phyloP scores from a whole-genome alignment of 2,797 vertebrate genomes.

The Neosilurus mollespiculum region DNA sequence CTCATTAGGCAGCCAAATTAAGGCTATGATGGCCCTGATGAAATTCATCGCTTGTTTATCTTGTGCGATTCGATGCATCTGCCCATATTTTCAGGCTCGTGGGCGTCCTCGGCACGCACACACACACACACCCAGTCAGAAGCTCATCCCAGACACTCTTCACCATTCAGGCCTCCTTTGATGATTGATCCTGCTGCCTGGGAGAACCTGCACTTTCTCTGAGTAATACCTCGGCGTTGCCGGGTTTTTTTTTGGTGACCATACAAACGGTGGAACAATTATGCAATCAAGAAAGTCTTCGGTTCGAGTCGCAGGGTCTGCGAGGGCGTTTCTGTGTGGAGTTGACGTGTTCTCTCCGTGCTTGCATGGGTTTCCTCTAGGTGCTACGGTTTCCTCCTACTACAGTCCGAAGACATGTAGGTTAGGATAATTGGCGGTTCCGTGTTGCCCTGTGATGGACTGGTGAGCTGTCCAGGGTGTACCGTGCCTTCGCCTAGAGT shows the following conservation, averaged over 20 bases:
- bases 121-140: background rate
- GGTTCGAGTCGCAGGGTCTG: too few species aligned
- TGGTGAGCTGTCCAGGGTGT: too few species aligned
- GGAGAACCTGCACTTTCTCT: conserved; percentile 7
- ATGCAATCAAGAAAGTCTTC: conserved; percentile 27
- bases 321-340: too few species aligned
- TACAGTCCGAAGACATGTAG: too few species aligned
- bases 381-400: background rate
- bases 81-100: conserved; percentile 81
- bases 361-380: background rate
- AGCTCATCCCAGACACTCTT: conserved; percentile 66
- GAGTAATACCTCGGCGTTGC: background rate
- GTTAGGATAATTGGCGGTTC: too few species aligned
- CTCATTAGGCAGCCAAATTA: conserved; percentile 97
- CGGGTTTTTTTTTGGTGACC: conserved; percentile 34
- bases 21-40: conserved; percentile 96
- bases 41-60: conserved; percentile 97
- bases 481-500: too few species aligned
- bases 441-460: too few species aligned
- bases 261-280: conserved; percentile 35
- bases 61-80: conserved; percentile 96
- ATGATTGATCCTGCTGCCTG: background rate
- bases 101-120: conserved; percentile 63
- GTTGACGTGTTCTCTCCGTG: background rate
- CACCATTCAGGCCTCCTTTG: conserved; percentile 67